Base-by-base conservation (phyloP, 2,888 invertebrate genomes). In the Sesia apiformis region DNA sequence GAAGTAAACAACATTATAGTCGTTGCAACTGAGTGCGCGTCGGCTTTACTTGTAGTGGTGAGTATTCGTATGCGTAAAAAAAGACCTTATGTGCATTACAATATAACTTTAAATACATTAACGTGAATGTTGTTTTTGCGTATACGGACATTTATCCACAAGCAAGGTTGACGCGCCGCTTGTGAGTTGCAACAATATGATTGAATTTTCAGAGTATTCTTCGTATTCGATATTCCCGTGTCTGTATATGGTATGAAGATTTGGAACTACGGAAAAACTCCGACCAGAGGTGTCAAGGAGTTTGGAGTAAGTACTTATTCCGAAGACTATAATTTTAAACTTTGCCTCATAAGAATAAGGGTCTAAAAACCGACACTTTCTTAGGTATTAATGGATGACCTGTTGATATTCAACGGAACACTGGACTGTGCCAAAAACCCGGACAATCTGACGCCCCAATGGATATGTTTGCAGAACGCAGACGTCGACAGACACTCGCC, bases 221-320 rank as follows among this genome's bases (percentile, higher is more conserved):
- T 96, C 60, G 94, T 96, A 52, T 94, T 96, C 78, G 95, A 96
- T 73, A 78, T 90, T 52, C 95, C 95, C 2, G 91, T 94, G 3
- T 91, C 92, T 8, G 90, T 96, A 6, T 94, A 94, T 7, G 92
- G 92, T 69, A 91, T 96, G 57, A 93, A 94, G 72, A 82, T 96
- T 60, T 96, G 95, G 95, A 96, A 96, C 82, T 96, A 96, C 73
- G 93, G 93, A 40, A 96, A 96, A 82, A 94, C 94, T 0, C 91
- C 94, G 0, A 85, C 82, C 4, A 89, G 96, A 68, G 96, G 95
- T 5, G 94, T 95, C 39, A 94, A 94, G 74, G 96, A 96, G 81
- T 94, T 96, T 79, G 94, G 93, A 60, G 96, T 96, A 81, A 91
- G 91, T 87, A 55, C 7, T n/a, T 38, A 39, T 43, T 38, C 7